These are phyloP conservation scores for Acanthurus lineatus DNA, from an alignment of 2,797 vertebrate genomes.

Conservation along the genomic window DNA sequence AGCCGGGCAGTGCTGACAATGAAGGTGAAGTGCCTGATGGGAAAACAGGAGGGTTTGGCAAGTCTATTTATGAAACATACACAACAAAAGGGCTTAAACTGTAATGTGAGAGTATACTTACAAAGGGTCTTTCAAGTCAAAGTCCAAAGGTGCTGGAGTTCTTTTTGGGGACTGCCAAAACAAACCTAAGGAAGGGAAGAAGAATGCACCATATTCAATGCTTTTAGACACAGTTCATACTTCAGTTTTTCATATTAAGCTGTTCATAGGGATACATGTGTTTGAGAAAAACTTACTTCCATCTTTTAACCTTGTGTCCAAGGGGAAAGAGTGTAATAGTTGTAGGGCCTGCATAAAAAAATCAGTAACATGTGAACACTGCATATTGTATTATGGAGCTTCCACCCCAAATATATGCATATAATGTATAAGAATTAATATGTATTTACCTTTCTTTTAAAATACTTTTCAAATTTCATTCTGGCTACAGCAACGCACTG, in stretches of 20 bases:
- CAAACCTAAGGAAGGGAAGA: constrained; percentile 87
- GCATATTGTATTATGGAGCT: neutral
- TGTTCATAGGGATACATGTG: neutral
- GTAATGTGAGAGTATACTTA: constrained; percentile 83
- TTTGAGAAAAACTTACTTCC: constrained; percentile 90
- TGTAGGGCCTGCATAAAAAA: constrained; percentile 89
- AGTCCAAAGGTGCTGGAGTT: constrained; percentile 93
- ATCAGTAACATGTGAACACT: neutral
- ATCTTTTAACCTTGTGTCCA: constrained; percentile 97
- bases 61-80: constrained; percentile 13
- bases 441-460: constrained; percentile 93
- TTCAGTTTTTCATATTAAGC: neutral
- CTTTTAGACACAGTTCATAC: neutral
- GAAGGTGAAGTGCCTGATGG: constrained; percentile 91
- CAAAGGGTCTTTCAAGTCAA: constrained; percentile 94
- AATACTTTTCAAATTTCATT: constrained; percentile 98
- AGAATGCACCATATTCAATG: constrained; percentile 15
- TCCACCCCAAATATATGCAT: neutral
- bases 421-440: neutral
- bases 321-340: constrained; percentile 96
- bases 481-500: constrained; percentile 93
- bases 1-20: constrained; percentile 92
- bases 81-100: neutral
- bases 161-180: constrained; percentile 99
- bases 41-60: constrained; percentile 25